These are phyloP conservation scores for Garrulus glandarius DNA, from an alignment of 2,797 vertebrate genomes.

Conservation along the genomic window DNA sequence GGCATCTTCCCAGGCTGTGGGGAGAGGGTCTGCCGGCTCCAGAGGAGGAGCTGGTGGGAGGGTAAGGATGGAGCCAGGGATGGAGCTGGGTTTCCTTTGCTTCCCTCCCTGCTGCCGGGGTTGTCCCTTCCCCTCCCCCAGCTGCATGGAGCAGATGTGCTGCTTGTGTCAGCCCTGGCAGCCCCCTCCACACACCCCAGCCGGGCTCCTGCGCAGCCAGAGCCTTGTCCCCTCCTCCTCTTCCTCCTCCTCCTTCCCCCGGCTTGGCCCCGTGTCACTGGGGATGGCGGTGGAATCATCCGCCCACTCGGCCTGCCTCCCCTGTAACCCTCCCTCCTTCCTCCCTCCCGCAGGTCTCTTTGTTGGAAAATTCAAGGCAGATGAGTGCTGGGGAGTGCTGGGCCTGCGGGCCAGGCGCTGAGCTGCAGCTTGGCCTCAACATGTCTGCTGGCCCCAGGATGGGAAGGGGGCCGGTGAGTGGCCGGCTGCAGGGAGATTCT, in stretches of 20 bases:
- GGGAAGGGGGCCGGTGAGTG: rapidly evolving
- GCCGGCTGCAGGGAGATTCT: rapidly evolving
- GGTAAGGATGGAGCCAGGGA: not conserved
- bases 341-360: slow-evolving; percentile 44
- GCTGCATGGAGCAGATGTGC: slow-evolving; percentile 56
- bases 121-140: slow-evolving; percentile 47
- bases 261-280: slow-evolving; percentile 19
- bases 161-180: slow-evolving; percentile 44
- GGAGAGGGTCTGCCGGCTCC: not conserved
- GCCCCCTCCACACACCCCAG: slow-evolving; percentile 3
- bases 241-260: not conserved
- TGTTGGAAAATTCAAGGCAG: slow-evolving; percentile 57
- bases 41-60: not conserved
- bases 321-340: slow-evolving; percentile 11
- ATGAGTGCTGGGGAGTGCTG: not conserved
- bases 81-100: not conserved
- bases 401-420: not conserved
- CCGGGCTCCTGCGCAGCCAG: not conserved
- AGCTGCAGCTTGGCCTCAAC: not conserved
- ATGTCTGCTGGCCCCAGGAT: not conserved
- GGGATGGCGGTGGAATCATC: slow-evolving; percentile 49
- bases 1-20: not conserved
- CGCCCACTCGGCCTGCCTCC: slow-evolving; percentile 45
- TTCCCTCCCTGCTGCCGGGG: not conserved
- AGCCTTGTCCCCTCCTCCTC: not conserved